Evolutionary conservation across 2,888 invertebrate genomes (phyloP), one percentile per base, ranked within the genome.

Genomic region (Eurois occulta): DNA sequence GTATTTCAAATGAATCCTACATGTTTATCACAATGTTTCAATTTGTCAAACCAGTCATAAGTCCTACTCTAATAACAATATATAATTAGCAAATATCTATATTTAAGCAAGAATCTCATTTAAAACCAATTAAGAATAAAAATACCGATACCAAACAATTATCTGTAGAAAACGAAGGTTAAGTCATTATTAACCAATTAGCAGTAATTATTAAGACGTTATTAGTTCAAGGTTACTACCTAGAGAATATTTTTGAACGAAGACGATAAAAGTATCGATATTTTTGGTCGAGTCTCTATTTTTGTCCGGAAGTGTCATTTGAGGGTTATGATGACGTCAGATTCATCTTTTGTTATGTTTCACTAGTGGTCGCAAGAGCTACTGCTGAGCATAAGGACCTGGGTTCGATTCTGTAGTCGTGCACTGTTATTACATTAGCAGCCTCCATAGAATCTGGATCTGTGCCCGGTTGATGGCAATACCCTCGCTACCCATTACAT

Each of bases 201-300:
- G 32, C 38, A 65, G 46, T 48, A 58, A 52, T 58, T 21, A 32
- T 65, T 41, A 24, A 35, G 7, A 43, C 21, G 28, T 74, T 73
- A 82, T 78, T 86, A n/a, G 80, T 86, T 80, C 88, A 87, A 87
- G 72, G 72, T 72, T 62, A 4, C 24, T 68, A 76, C 85, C 85
- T 72, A 85, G 85, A 85, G 78, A 71, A 65, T 60, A 43, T 83
- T 86, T 72, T 55, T 28, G 41, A 35, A 64, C 28, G 78, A 85
- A 78, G 85, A 52, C 21, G 21, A 48, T 65, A 6, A 60, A 21
- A 35, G 10, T 62, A 4, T n/a, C 24, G 64, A 24, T 6, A 68
- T 5, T 64, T 75, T 60, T 52, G 43, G 28, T 52, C n/a, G 24
- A 46, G 16, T 67, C 3, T 24, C 16, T 13, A 66, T 58, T 69